These are phyloP conservation scores for Endomychus coccineus DNA, from an alignment of 2,888 invertebrate genomes.

Conservation along the genomic window DNA sequence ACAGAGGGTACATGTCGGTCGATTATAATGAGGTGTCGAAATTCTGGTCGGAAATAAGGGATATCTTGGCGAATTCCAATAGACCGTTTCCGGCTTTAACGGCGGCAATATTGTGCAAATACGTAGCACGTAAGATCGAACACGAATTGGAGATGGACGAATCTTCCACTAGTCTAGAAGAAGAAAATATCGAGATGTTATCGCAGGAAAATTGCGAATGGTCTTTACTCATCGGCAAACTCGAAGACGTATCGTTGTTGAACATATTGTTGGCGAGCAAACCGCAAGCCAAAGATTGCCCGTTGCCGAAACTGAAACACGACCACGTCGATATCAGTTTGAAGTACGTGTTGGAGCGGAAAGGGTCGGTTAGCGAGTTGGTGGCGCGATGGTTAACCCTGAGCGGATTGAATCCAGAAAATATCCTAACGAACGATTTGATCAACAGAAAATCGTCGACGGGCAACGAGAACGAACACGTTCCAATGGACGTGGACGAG, in stretches of 20 bases:
- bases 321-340: slow-evolving; percentile 56
- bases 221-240: slow-evolving; percentile 77
- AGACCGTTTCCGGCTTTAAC: slow-evolving; percentile 73
- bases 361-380: slow-evolving; percentile 83
- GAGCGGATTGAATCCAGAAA: slow-evolving; percentile 61
- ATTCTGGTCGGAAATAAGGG: slow-evolving; percentile 78
- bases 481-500: slow-evolving; percentile 27
- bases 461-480: slow-evolving; percentile 23
- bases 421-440: slow-evolving; percentile 46
- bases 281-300: slow-evolving; percentile 35
- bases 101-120: slow-evolving; percentile 76
- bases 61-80: slow-evolving; percentile 61
- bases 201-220: slow-evolving; percentile 82
- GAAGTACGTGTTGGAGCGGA: slow-evolving; percentile 57
- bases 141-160: slow-evolving; percentile 37
- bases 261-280: slow-evolving; percentile 59
- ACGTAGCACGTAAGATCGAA: slow-evolving; percentile 55
- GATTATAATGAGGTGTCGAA: slow-evolving; percentile 64
- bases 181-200: slow-evolving; percentile 48
- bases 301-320: slow-evolving; percentile 50
- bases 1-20: slow-evolving; percentile 50
- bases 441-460: slow-evolving; percentile 12
- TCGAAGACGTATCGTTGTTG: slow-evolving; percentile 80
- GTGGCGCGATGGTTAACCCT: slow-evolving; percentile 80
- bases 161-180: slow-evolving; percentile 34